phyloP scores from a whole-genome alignment of 2,797 vertebrate species.

The Columba guinea region DNA sequence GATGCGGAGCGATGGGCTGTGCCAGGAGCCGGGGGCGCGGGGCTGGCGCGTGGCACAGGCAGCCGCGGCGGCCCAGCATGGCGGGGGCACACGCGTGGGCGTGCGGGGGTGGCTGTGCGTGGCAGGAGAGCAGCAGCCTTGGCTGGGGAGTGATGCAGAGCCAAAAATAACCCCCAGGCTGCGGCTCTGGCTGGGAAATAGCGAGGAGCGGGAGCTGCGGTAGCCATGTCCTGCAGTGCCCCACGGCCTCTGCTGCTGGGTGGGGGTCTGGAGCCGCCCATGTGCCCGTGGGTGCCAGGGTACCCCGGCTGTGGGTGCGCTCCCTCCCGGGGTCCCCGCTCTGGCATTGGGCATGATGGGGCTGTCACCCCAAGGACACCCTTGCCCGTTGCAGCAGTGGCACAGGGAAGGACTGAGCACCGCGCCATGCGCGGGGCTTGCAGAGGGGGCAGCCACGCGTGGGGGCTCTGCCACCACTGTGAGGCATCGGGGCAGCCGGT shows the following conservation, averaged over 20 bases:
- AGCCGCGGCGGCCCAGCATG: rapidly evolving
- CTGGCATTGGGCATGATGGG: rapidly evolving
- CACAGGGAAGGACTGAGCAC: neutral
- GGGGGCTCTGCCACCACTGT: neutral
- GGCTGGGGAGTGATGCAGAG: constrained; percentile 44
- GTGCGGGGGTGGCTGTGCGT: rapidly evolving
- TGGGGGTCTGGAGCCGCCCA: neutral
- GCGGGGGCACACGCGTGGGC: rapidly evolving
- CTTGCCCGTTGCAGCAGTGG: neutral
- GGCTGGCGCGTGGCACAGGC: neutral
- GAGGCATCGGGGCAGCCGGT: rapidly evolving
- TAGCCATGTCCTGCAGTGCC: neutral
- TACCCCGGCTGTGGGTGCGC: rapidly evolving
- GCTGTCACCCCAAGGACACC: neutral
- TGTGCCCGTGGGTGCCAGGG: rapidly evolving
- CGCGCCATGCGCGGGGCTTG: rapidly evolving
- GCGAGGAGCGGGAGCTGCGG: neutral
- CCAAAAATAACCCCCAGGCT: constrained; percentile 54
- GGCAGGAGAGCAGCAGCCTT: neutral
- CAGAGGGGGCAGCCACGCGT: rapidly evolving
- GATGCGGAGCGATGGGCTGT: neutral
- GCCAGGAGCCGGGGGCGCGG: neutral
- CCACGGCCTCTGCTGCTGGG: rapidly evolving
- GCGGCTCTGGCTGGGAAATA: neutral
- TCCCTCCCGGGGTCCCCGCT: neutral